These are phyloP conservation scores for Armadillidium nasatum DNA, from an alignment of 1,140 invertebrate genomes.

Conservation along the genomic window DNA sequence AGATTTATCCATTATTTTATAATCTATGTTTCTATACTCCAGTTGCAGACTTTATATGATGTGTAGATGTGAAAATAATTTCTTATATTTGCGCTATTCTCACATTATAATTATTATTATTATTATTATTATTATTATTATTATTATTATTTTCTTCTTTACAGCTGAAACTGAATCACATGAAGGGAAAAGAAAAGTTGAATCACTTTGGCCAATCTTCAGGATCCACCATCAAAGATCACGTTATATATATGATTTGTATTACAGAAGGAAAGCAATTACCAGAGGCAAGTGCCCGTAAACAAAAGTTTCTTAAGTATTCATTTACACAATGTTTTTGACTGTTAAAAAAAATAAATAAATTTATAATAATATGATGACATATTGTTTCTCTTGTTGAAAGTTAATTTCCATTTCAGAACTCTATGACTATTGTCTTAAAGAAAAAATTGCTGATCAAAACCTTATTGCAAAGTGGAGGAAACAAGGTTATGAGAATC, in stretches of 20 bases:
- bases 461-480: constrained; percentile 99
- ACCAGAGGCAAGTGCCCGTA: not conserved
- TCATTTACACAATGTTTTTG: too few relatives aligned
- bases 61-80: not conserved
- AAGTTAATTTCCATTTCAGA: constrained; percentile 59
- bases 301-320: too few relatives aligned
- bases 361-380: too few relatives aligned
- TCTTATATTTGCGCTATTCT: not conserved
- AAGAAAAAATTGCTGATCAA: constrained; percentile 94
- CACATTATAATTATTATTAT: constrained; percentile 25
- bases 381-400: too few relatives aligned
- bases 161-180: constrained; percentile 94
- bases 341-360: too few relatives aligned
- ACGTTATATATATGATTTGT: constrained; percentile 95
- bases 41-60: not conserved
- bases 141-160: constrained; percentile 47
- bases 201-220: constrained; percentile 98
- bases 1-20: too few relatives aligned
- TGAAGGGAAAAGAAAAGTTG: constrained; percentile 97
- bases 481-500: constrained; percentile 98
- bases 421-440: constrained; percentile 93
- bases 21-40: not conserved
- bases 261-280: constrained; percentile 79
- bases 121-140: constrained; percentile 27
- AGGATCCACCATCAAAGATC: constrained; percentile 98